These are phyloP conservation scores for Crocodylus rhombifer DNA, from an alignment of 2,797 vertebrate species.

Conservation along the genomic window DNA sequence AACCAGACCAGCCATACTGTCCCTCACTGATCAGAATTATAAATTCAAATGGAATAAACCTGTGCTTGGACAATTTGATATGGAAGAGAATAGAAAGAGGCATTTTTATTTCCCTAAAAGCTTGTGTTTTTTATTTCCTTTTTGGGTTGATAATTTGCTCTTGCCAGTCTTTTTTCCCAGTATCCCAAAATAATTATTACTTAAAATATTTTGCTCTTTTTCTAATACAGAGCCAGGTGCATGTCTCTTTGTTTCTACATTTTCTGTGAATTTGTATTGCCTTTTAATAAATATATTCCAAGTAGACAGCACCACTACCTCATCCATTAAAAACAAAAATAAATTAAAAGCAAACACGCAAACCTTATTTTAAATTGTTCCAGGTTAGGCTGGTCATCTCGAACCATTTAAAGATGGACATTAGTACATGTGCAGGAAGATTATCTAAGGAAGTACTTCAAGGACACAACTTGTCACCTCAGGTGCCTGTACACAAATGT, in stretches of 20 bases:
- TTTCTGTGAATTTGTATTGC: background rate
- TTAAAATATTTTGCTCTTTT: background rate
- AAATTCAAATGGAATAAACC: background rate
- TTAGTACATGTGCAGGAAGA: background rate
- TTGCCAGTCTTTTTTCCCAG: background rate
- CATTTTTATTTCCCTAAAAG: background rate
- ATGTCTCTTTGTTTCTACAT: background rate
- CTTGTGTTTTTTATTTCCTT: background rate
- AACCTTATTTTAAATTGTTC: background rate
- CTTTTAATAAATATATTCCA: background rate
- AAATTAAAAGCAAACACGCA: background rate
- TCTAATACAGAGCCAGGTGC: background rate
- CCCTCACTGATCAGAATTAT: too few species aligned
- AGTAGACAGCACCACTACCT: background rate
- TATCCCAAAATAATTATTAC: background rate
- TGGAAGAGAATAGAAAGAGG: background rate
- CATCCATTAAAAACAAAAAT: background rate
- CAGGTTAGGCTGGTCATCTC: background rate
- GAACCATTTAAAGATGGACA: background rate
- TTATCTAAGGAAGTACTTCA: background rate
- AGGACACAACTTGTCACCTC: background rate
- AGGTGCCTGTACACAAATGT: too few species aligned
- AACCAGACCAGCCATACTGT: too few species aligned
- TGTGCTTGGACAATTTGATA: background rate
- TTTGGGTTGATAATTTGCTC: background rate